Conservation (phyloP, 1,140 invertebrate genomes). For the Vanessa tameamea region DNA sequence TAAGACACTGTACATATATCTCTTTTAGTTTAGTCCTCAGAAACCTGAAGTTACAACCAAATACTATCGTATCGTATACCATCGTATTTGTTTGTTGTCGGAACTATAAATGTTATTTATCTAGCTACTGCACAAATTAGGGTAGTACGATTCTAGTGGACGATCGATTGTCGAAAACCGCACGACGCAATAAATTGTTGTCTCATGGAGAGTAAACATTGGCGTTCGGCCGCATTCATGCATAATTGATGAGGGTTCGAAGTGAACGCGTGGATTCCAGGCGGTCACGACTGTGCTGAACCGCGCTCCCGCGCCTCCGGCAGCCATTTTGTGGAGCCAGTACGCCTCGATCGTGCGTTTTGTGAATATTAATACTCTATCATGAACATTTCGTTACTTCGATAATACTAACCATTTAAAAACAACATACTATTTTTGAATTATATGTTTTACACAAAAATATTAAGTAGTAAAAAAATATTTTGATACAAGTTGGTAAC, state of each 20-base stretch:
- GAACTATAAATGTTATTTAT: not conserved
- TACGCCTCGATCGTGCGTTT: conserved; percentile 54
- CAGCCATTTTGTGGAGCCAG: conserved; percentile 76
- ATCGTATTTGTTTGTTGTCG: not conserved
- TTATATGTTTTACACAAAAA: not conserved
- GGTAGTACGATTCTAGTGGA: conserved; percentile 26
- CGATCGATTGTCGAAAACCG: conserved; percentile 72
- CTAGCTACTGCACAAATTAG: conserved; percentile 17
- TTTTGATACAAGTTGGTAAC: not conserved
- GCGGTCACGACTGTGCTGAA: conserved; percentile 68
- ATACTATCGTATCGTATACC: no score
- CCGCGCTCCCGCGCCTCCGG: conserved; percentile 62
- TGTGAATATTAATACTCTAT: conserved; percentile 72
- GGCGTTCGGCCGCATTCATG: conserved; percentile 76
- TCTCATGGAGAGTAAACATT: conserved; percentile 78
- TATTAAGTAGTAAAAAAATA: conserved; percentile 29
- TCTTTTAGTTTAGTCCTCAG: not conserved
- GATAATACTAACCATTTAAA: conserved; percentile 17
- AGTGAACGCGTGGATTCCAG: conserved; percentile 72
- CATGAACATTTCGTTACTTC: conserved; percentile 47
- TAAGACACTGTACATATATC: no score
- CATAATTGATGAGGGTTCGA: conserved; percentile 78
- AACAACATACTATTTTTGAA: not conserved
- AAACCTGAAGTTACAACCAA: not conserved
- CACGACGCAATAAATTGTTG: conserved; percentile 78